phyloP scores from a whole-genome alignment of 2,888 invertebrate species.

The Ecdyonurus torrentis region DNA sequence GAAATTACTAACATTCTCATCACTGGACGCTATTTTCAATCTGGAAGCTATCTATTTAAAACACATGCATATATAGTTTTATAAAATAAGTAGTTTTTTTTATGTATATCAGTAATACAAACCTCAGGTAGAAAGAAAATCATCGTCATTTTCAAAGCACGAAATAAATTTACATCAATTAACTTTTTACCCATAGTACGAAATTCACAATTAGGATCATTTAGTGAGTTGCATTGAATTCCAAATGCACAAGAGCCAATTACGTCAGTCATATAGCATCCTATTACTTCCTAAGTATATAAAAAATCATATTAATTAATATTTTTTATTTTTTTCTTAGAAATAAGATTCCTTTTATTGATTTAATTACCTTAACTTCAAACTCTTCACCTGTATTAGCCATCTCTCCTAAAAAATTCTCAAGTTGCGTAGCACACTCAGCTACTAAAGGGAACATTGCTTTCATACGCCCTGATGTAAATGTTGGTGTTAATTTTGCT shows the following conservation, averaged over 20 bases:
- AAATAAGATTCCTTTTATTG: background rate
- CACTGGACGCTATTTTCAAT: conserved; percentile 1
- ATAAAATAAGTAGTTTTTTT: background rate
- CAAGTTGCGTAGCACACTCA: conserved; percentile 24
- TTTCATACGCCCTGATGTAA: conserved; percentile 23
- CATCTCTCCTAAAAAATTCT: conserved; percentile 24
- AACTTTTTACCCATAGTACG: conserved; percentile 12
- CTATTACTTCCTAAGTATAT: conserved; percentile 12
- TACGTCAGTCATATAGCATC: conserved; percentile 14
- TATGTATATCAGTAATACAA: background rate
- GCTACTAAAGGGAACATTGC: conserved; percentile 17
- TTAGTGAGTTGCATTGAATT: conserved; percentile 12
- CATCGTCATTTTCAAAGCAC: background rate
- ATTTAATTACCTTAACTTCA: conserved; percentile 14
- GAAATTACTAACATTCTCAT: background rate
- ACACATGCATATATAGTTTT: conserved; percentile 8
- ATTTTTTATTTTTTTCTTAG: no score
- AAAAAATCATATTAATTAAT: background rate
- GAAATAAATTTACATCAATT: conserved; percentile 7
- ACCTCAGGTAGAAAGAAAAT: background rate
- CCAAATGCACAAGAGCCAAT: conserved; percentile 15
- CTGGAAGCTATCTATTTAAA: background rate
- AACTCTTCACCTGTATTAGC: conserved; percentile 21
- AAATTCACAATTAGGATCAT: conserved; percentile 13
- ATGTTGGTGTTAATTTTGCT: conserved; percentile 16